phyloP scores from a whole-genome alignment of 2,797 vertebrate species.

The Acipenser oxyrinchus region DNA sequence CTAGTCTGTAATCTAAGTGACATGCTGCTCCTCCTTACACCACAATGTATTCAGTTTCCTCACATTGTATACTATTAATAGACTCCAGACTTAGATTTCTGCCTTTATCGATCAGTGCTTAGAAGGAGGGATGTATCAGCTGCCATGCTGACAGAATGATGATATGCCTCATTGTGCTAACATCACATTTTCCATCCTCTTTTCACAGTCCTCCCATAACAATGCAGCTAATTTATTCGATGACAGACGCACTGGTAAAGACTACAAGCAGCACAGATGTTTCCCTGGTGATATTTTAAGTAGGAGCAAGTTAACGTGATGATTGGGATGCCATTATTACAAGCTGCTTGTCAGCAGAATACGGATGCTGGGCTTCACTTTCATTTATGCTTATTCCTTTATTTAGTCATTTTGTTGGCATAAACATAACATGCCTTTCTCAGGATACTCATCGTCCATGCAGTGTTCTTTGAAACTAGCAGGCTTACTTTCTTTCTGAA shows the following conservation, averaged over 20 bases:
- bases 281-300: slow-evolving; percentile 43
- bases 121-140: slow-evolving; percentile 28
- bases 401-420: no score
- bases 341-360: slow-evolving; percentile 28
- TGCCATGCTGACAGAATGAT: slow-evolving; percentile 30
- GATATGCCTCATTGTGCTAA: slow-evolving; percentile 21
- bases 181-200: slow-evolving; percentile 27
- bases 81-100: slow-evolving; percentile 32
- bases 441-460: not conserved
- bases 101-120: slow-evolving; percentile 31
- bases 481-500: not conserved
- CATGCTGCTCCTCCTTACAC: slow-evolving; percentile 28
- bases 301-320: slow-evolving; percentile 24
- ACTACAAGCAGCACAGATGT: slow-evolving; percentile 39
- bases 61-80: slow-evolving; percentile 26
- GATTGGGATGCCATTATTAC: slow-evolving; percentile 27
- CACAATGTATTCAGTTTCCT: slow-evolving; percentile 29
- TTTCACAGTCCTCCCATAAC: slow-evolving; percentile 31
- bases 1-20: slow-evolving; percentile 38
- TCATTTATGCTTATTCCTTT: slow-evolving; percentile 16
- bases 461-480: not conserved
- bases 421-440: no score
- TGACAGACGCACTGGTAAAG: slow-evolving; percentile 31
- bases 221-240: slow-evolving; percentile 41
- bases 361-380: slow-evolving; percentile 25